A percentile compares a stretch with the other conserved stretches of the same genome.
Evolutionary conservation across 1,140 invertebrate species (phyloP).

Genomic region (Scylla paramamosain): DNA sequence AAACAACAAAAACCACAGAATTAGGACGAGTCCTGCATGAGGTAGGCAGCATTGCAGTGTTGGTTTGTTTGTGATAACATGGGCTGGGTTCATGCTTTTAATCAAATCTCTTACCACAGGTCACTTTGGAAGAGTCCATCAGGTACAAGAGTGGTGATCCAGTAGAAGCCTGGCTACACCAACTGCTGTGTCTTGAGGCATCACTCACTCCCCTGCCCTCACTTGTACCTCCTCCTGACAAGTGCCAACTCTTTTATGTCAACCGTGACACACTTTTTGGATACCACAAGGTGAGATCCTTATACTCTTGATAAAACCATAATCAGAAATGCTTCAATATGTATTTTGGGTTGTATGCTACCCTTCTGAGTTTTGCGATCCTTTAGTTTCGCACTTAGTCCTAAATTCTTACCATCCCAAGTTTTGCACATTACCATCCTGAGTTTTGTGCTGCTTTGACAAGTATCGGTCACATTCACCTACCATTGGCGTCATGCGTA

Average conservation of each 20-base stretch:
- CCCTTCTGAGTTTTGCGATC: too few relatives aligned
- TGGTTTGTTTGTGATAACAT: not conserved
- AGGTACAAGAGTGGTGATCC: conserved; percentile 93
- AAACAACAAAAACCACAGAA: conserved; percentile 79
- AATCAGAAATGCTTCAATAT: not conserved
- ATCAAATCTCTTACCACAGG: conserved; percentile 75
- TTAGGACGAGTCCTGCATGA: conserved; percentile 82
- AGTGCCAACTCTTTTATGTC: conserved; percentile 95
- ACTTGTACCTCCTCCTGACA: conserved; percentile 92
- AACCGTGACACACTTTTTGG: conserved; percentile 98
- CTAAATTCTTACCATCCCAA: not conserved
- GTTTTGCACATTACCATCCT: not conserved
- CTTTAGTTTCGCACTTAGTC: too few relatives aligned
- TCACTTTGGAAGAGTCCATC: conserved; percentile 96
- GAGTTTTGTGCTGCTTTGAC: not conserved
- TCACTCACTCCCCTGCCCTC: conserved; percentile 85
- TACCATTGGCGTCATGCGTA: too few relatives aligned
- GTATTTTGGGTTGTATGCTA: too few relatives aligned
- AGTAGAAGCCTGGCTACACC: conserved; percentile 95
- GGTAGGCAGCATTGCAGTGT: conserved; percentile 78
- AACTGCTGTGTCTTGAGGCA: conserved; percentile 95
- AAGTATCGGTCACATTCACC: not conserved
- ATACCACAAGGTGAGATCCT: conserved; percentile 89
- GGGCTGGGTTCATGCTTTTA: not conserved
- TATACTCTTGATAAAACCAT: not conserved